Percentiles rank a stretch among this genome's conserved stretches.
Conservation (phyloP, 2,113 vertebrate species). For the Craseonycteris thonglongyai region DNA sequence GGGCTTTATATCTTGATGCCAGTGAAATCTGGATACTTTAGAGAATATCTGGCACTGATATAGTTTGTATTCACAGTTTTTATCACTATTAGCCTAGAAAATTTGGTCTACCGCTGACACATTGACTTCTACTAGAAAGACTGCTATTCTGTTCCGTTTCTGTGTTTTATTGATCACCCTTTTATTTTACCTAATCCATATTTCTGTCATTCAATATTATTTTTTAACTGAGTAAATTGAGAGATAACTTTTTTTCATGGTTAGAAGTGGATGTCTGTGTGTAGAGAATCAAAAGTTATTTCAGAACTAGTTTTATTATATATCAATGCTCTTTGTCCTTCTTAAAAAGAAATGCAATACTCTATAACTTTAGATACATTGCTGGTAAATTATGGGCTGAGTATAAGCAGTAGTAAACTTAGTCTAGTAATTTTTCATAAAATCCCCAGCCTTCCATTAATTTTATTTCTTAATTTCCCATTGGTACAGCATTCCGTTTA, state of each 20-base stretch:
- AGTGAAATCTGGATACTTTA: background rate
- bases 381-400: background rate
- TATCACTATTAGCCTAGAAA: background rate
- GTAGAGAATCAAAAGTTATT: background rate
- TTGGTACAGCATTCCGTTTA: background rate
- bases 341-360: background rate
- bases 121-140: background rate
- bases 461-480: background rate
- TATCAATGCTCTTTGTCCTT: background rate
- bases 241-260: background rate
- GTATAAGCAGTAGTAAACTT: background rate
- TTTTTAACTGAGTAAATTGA: background rate
- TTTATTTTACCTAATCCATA: background rate
- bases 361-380: background rate
- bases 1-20: background rate
- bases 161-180: background rate
- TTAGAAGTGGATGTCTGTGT: background rate
- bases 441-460: background rate
- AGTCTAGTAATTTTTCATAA: background rate
- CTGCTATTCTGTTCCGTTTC: background rate
- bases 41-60: background rate
- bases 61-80: background rate
- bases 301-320: background rate
- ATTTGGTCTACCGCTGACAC: background rate
- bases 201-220: background rate